These are phyloP conservation scores for Heliconius himera DNA, from an alignment of 1,140 invertebrate species.

Conservation along the genomic window DNA sequence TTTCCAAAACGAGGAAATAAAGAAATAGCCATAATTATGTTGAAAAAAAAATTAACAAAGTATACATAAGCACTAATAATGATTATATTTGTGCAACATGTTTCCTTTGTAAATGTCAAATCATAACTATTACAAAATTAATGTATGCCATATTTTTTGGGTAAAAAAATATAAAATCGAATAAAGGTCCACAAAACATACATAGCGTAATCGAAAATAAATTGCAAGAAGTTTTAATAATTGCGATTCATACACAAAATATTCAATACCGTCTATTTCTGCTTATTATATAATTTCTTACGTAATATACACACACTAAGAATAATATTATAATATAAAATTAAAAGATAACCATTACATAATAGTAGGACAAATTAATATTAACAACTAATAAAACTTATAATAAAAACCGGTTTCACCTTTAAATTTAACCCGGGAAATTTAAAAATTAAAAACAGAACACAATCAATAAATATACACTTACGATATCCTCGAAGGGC, in stretches of 20 bases:
- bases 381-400: slow-evolving; percentile 1
- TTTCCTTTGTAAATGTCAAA: background rate
- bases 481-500: background rate
- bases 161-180: background rate
- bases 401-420: background rate
- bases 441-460: background rate
- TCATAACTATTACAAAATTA: background rate
- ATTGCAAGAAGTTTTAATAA: background rate
- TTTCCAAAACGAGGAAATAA: too few species aligned
- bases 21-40: too few species aligned
- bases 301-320: background rate
- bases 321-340: background rate
- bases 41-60: too few species aligned
- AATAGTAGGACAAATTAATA: background rate
- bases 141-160: background rate
- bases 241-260: background rate
- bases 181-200: background rate
- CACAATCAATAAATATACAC: background rate
- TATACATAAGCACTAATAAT: too few species aligned
- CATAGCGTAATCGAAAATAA: background rate
- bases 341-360: background rate
- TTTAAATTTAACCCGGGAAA: slow-evolving; percentile 11
- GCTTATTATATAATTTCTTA: slow-evolving; percentile 1
- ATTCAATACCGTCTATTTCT: background rate
- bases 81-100: too few species aligned